phyloP scores from a whole-genome alignment of 2,113 vertebrate genomes.

The Scomber japonicus region DNA sequence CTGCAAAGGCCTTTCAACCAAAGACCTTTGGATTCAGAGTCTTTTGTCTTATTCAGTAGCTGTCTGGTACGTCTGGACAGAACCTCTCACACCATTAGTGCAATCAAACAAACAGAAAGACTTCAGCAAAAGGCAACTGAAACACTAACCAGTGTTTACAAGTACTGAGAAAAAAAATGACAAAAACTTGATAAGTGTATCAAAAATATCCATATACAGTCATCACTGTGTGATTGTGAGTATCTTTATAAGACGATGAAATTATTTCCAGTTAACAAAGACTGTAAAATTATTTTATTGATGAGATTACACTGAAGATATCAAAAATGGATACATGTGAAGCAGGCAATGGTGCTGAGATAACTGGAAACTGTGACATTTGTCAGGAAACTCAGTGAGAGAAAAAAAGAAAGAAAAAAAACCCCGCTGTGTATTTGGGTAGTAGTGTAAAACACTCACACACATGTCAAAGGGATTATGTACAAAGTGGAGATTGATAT shows the following conservation, averaged over 20 bases:
- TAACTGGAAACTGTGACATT: slow-evolving; percentile 28
- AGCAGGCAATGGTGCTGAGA: slow-evolving; percentile 42
- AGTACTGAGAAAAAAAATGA: slow-evolving; percentile 29
- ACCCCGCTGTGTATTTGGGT: slow-evolving; percentile 57
- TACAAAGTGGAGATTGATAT: slow-evolving; percentile 77
- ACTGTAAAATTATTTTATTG: slow-evolving; percentile 24
- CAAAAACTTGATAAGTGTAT: slow-evolving; percentile 47
- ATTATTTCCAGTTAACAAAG: slow-evolving; percentile 49
- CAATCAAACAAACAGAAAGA: slow-evolving; percentile 55
- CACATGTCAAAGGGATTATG: slow-evolving; percentile 69
- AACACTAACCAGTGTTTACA: slow-evolving; percentile 62
- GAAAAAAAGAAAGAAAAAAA: slow-evolving; percentile 24
- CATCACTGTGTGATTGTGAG: slow-evolving; percentile 55
- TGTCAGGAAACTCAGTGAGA: slow-evolving; percentile 29
- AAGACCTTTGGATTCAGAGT: slow-evolving; percentile 31
- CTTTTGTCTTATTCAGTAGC: slow-evolving; percentile 22
- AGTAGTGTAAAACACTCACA: slow-evolving; percentile 73
- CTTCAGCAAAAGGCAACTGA: slow-evolving; percentile 41
- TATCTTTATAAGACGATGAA: slow-evolving; percentile 37
- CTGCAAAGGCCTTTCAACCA: slow-evolving; percentile 20
- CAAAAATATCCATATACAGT: slow-evolving; percentile 75
- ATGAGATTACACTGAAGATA: slow-evolving; percentile 41
- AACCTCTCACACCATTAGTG: slow-evolving; percentile 54
- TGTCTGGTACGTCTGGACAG: background rate
- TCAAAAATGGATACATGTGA: slow-evolving; percentile 21